Conservation (phyloP, 2,113 vertebrate genomes). For the Colaptes auratus region DNA sequence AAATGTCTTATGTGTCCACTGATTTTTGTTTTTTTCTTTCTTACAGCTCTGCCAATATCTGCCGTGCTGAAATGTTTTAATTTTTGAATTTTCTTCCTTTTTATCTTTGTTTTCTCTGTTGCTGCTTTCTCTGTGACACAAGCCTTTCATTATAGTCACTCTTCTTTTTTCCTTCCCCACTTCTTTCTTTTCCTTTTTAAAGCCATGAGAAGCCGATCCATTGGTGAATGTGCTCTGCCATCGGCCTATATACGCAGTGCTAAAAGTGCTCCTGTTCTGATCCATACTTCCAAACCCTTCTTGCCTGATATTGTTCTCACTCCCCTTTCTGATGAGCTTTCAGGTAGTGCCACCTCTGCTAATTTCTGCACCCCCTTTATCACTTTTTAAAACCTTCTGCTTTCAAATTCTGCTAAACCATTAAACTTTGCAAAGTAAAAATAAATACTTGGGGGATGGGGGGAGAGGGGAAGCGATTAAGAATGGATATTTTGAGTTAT, state of each 20-base stretch:
- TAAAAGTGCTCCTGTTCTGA: constrained; percentile 99
- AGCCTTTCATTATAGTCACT: constrained; percentile 85
- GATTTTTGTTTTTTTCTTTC: constrained; percentile 80
- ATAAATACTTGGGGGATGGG: constrained; percentile 67
- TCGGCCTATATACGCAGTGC: constrained; percentile 99
- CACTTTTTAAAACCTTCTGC: constrained; percentile 81
- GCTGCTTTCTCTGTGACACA: constrained; percentile 84
- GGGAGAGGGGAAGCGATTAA: constrained; percentile 73
- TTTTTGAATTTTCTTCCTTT: constrained; percentile 83
- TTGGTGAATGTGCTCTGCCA: constrained; percentile 99
- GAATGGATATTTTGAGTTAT: constrained; percentile 75
- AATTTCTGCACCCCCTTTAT: constrained; percentile 87
- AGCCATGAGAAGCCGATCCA: constrained; percentile 99
- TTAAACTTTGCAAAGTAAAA: constrained; percentile 78
- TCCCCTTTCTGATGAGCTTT: constrained; percentile 99
- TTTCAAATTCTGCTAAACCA: constrained; percentile 81
- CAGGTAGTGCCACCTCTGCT: constrained; percentile 97
- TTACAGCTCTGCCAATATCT: constrained; percentile 84
- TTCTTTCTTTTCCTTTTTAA: constrained; percentile 87
- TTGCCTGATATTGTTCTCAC: constrained; percentile 97
- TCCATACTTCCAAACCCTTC: constrained; percentile 99
- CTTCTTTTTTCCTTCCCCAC: constrained; percentile 83
- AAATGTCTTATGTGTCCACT: constrained; percentile 75
- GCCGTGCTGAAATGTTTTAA: constrained; percentile 85
- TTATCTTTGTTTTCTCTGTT: constrained; percentile 84